Conservation (phyloP, 2,113 vertebrate genomes). For the Fregata magnificens region DNA sequence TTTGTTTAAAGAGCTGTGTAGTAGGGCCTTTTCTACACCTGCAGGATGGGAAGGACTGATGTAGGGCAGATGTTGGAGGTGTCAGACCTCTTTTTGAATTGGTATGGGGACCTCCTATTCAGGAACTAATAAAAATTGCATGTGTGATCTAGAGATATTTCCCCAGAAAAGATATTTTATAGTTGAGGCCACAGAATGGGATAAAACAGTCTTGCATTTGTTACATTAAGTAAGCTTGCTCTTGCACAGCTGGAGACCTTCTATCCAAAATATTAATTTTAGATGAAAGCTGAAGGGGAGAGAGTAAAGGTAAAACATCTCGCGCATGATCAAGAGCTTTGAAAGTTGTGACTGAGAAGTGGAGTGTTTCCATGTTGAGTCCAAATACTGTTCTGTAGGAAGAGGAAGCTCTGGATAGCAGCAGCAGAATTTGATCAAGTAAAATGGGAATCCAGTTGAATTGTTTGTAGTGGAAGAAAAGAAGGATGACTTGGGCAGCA, state of each 20-base stretch:
- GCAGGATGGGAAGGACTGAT: not conserved
- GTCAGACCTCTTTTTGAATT: not conserved
- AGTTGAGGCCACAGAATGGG: not conserved
- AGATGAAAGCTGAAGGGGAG: not conserved
- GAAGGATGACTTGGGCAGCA: not conserved
- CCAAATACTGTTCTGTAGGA: not conserved
- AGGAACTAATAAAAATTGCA: not conserved
- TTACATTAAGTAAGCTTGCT: not conserved
- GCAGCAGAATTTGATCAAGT: not conserved
- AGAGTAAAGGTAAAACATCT: not conserved
- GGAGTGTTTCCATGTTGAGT: not conserved
- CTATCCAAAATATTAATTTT: not conserved
- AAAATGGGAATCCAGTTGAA: not conserved
- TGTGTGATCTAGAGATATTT: not conserved
- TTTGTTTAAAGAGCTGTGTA: not conserved
- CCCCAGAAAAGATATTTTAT: not conserved
- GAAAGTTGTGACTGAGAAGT: not conserved
- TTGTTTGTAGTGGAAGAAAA: not conserved
- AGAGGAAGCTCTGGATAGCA: not conserved
- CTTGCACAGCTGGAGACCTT: not conserved
- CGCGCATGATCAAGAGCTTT: fast-evolving
- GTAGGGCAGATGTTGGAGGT: not conserved
- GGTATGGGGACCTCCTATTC: not conserved
- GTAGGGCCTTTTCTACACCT: not conserved
- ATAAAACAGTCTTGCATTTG: not conserved